phyloP scores from a whole-genome alignment of 1,140 invertebrate species.

The Hylaeus volcanicus region DNA sequence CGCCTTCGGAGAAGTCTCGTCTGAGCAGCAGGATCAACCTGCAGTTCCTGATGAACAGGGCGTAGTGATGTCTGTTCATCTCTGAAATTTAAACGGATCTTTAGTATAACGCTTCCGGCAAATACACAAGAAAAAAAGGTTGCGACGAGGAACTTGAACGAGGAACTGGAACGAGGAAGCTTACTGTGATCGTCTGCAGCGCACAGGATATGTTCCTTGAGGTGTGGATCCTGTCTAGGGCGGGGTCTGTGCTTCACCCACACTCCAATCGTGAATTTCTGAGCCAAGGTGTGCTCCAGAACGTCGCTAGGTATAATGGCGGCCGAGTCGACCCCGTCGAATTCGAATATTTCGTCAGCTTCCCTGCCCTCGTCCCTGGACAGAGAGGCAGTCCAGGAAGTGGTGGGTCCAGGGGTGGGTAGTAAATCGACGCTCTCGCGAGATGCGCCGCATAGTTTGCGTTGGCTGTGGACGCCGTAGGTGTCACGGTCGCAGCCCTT shows the following conservation, averaged over 20 bases:
- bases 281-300: conserved; percentile 87
- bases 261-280: conserved; percentile 93
- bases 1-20: conserved; percentile 94
- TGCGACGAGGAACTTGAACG: not conserved
- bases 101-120: not conserved
- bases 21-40: conserved; percentile 95
- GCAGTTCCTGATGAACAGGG: conserved; percentile 97
- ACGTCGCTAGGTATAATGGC: conserved; percentile 90
- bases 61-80: conserved; percentile 99
- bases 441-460: conserved; percentile 91
- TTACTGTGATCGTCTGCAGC: conserved; percentile 97
- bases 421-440: conserved; percentile 88
- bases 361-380: conserved; percentile 94
- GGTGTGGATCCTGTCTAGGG: conserved; percentile 89
- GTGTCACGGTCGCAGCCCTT: conserved; percentile 96
- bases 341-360: conserved; percentile 96
- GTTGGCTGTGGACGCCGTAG: conserved; percentile 92
- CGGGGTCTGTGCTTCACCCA: conserved; percentile 94
- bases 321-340: conserved; percentile 93
- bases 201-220: conserved; percentile 97
- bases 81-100: conserved; percentile 82
- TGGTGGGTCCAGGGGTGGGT: conserved; percentile 89
- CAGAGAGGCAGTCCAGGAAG: conserved; percentile 92
- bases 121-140: too few species aligned
- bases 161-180: conserved; percentile 74